Percentiles rank a stretch among this genome's conserved stretches.
Evolutionary conservation across 2,113 vertebrate species (phyloP).

Genomic region (Myrmecophaga tridactyla): DNA sequence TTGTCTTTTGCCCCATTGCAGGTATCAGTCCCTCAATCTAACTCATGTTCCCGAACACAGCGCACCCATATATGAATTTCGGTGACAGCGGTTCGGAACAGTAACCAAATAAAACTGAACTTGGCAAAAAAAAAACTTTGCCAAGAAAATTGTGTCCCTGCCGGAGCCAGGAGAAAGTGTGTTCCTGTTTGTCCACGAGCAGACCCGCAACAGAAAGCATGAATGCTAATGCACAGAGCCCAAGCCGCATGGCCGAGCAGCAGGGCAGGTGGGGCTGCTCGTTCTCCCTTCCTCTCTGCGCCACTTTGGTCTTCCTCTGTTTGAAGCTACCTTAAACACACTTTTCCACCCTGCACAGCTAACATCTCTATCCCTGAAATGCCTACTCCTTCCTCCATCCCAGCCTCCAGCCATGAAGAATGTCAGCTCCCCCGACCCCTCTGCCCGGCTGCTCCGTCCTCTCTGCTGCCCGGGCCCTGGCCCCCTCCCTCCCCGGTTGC

Average conservation of each 20-base stretch:
- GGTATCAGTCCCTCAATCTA: slow-evolving; percentile 98
- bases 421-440: slow-evolving; percentile 62
- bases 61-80: slow-evolving; percentile 97
- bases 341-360: slow-evolving; percentile 84
- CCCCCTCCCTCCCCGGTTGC: background rate
- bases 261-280: slow-evolving; percentile 33
- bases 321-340: slow-evolving; percentile 83
- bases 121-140: slow-evolving; percentile 81
- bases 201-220: slow-evolving; percentile 81
- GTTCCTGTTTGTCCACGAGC: slow-evolving; percentile 79
- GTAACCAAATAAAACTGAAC: slow-evolving; percentile 74
- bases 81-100: slow-evolving; percentile 87
- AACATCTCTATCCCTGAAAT: slow-evolving; percentile 78
- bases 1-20: slow-evolving; percentile 70
- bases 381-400: slow-evolving; percentile 48
- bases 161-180: slow-evolving; percentile 74
- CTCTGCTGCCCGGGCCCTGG: background rate
- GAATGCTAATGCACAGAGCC: slow-evolving; percentile 77
- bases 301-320: slow-evolving; percentile 80
- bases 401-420: background rate
- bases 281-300: slow-evolving; percentile 75
- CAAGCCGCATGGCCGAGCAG: slow-evolving; percentile 67
- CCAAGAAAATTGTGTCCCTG: slow-evolving; percentile 82
- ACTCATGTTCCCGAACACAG: slow-evolving; percentile 96
- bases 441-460: slow-evolving; percentile 74